Conservation (phyloP, 2,797 vertebrate species). For the Falco novaeseelandiae region DNA sequence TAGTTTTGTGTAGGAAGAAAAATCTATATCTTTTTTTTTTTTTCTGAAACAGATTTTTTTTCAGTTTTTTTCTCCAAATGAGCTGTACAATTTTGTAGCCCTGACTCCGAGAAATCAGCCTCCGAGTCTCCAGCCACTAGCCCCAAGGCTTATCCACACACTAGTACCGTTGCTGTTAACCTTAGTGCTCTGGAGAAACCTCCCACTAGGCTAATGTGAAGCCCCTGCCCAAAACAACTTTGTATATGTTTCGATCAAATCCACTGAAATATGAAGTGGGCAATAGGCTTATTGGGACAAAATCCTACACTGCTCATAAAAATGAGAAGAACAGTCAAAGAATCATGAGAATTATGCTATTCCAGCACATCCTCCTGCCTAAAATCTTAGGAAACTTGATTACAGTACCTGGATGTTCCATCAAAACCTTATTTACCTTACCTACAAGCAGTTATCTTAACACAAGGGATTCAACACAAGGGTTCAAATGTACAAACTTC, state of each 20-base stretch:
- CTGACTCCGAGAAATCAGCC: neutral
- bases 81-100: neutral
- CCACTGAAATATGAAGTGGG: neutral
- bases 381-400: neutral
- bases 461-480: neutral
- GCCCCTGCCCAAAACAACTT: neutral
- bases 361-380: neutral
- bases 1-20: neutral
- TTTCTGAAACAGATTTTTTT: neutral
- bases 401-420: neutral
- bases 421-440: neutral
- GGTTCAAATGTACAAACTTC: neutral
- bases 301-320: neutral
- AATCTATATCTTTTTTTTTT: neutral
- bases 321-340: neutral
- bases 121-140: neutral
- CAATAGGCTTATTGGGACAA: neutral
- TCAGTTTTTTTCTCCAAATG: neutral
- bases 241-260: neutral
- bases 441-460: neutral
- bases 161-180: neutral
- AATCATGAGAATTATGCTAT: neutral
- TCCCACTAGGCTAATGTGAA: neutral
- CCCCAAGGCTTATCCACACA: neutral
- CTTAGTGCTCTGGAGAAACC: neutral